A percentile compares a stretch with the other conserved stretches of the same genome.
Conservation (phyloP, 2,797 vertebrate genomes). For the Siniperca obscura region DNA sequence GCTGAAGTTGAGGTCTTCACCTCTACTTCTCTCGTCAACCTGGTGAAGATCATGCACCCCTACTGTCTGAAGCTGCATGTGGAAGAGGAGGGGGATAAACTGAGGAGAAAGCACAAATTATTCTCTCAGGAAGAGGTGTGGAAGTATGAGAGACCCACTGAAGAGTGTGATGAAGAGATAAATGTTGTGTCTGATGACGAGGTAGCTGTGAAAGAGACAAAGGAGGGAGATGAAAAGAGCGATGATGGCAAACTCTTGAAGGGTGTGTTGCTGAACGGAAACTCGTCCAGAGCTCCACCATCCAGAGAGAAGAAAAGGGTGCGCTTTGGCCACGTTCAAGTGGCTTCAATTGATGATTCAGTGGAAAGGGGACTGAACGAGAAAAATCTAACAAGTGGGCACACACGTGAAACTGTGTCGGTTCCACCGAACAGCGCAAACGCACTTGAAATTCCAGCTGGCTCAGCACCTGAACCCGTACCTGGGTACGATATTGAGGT, state of each 20-base stretch:
- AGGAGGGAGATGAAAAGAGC: neutral
- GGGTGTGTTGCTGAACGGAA: slow-evolving; percentile 66
- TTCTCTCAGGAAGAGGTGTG: slow-evolving; percentile 79
- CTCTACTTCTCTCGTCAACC: slow-evolving; percentile 85
- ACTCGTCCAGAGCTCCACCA: slow-evolving; percentile 13
- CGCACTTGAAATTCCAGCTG: slow-evolving; percentile 12
- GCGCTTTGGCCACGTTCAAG: slow-evolving; percentile 79
- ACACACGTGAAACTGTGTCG: neutral
- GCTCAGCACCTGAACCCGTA: slow-evolving; percentile 12
- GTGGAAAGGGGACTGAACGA: slow-evolving; percentile 34
- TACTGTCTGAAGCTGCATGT: slow-evolving; percentile 89
- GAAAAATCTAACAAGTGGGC: slow-evolving; percentile 19
- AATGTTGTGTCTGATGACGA: slow-evolving; percentile 81
- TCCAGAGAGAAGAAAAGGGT: slow-evolving; percentile 79
- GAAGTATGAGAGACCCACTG: slow-evolving; percentile 76
- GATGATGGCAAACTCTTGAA: slow-evolving; percentile 39
- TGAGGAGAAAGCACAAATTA: slow-evolving; percentile 7
- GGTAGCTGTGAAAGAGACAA: slow-evolving; percentile 11
- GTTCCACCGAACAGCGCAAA: slow-evolving; percentile 6
- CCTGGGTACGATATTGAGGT: neutral
- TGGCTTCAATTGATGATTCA: slow-evolving; percentile 64
- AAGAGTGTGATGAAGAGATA: slow-evolving; percentile 77
- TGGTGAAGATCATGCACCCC: slow-evolving; percentile 94
- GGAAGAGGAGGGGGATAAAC: slow-evolving; percentile 72
- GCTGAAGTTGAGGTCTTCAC: slow-evolving; percentile 75